A percentile compares a stretch with the other conserved stretches of the same genome.
phyloP scores from a whole-genome alignment of 2,797 vertebrate species.

The Erethizon dorsatum region DNA sequence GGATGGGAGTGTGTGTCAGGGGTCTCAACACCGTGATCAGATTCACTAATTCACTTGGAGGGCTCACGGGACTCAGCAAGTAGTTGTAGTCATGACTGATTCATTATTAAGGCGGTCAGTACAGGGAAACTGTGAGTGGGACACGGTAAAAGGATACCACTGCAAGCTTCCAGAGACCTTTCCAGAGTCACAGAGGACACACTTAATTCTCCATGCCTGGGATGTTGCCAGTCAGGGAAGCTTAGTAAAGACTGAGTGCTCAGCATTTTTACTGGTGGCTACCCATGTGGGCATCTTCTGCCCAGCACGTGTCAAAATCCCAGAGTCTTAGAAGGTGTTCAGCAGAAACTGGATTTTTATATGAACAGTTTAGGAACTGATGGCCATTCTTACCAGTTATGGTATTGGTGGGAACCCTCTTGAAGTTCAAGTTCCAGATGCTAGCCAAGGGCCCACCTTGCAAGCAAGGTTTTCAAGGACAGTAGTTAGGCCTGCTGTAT shows the following conservation, averaged over 20 bases:
- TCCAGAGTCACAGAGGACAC: neutral
- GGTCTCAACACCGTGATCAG: too few species aligned
- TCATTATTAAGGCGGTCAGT: neutral
- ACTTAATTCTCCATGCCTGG: neutral
- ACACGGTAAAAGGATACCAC: neutral
- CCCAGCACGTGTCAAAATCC: neutral
- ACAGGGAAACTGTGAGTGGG: neutral
- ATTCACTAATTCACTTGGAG: neutral
- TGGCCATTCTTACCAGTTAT: neutral
- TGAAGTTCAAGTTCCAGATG: neutral
- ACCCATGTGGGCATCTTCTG: neutral
- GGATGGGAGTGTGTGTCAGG: too few species aligned
- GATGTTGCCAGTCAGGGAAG: neutral
- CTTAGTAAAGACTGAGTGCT: neutral
- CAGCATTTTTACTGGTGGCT: neutral
- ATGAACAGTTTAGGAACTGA: neutral
- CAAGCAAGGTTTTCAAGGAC: neutral
- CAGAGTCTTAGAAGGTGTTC: neutral
- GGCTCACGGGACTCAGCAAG: neutral
- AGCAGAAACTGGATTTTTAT: neutral
- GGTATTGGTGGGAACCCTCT: neutral
- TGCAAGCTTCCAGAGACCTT: neutral
- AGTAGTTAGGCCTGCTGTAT: too few species aligned
- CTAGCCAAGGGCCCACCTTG: neutral
- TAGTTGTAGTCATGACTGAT: neutral